A percentile compares a stretch with the other conserved stretches of the same genome.
These are phyloP conservation scores for Sebastes vulpes DNA, from an alignment of 2,797 vertebrate genomes.

Conservation along the genomic window DNA sequence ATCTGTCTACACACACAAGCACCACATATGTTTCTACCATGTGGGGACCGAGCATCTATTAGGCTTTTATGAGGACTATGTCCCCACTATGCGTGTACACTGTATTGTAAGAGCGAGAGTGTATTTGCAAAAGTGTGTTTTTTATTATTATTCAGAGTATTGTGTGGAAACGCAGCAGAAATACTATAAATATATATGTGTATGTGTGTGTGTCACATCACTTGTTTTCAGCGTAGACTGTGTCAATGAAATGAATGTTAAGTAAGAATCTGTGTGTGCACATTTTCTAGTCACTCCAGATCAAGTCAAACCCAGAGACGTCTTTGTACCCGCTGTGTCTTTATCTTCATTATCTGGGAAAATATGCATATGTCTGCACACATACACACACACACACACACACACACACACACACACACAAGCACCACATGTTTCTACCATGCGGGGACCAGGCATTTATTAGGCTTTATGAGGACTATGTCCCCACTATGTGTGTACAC, in stretches of 20 bases:
- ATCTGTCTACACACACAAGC: slow-evolving; percentile 59
- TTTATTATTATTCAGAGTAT: background rate
- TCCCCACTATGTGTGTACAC: background rate
- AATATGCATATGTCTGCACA: slow-evolving; percentile 76
- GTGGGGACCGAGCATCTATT: slow-evolving; percentile 20
- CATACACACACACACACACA: background rate
- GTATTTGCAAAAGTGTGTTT: background rate
- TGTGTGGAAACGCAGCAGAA: background rate
- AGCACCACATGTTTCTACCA: slow-evolving; percentile 27
- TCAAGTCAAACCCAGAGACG: slow-evolving; percentile 41
- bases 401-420: background rate
- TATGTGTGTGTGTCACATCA: background rate
- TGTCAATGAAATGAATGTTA: slow-evolving; percentile 16
- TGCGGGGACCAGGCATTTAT: slow-evolving; percentile 20
- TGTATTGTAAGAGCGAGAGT: background rate
- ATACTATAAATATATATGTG: background rate
- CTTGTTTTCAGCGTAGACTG: background rate
- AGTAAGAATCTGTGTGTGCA: slow-evolving; percentile 7
- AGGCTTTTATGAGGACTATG: slow-evolving; percentile 31
- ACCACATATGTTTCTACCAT: slow-evolving; percentile 26
- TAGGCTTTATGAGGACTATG: slow-evolving; percentile 24
- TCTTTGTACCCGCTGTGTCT: slow-evolving; percentile 47
- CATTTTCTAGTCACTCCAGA: slow-evolving; percentile 19
- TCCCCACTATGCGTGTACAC: background rate
- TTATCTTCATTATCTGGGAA: slow-evolving; percentile 74